These are phyloP conservation scores for Alligator sinensis DNA, from an alignment of 2,113 vertebrate species.

Conservation along the genomic window DNA sequence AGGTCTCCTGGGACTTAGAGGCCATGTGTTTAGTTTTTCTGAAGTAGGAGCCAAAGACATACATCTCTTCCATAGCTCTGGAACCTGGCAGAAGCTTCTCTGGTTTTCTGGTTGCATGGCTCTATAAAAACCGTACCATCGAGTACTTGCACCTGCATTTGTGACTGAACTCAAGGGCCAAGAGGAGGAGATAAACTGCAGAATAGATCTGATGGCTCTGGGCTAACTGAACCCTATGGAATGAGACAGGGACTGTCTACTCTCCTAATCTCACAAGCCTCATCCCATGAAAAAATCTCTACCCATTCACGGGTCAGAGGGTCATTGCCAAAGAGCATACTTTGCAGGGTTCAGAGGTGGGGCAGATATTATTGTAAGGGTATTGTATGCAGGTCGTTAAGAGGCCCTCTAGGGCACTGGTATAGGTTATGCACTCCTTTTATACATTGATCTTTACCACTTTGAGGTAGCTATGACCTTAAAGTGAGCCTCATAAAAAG, in stretches of 20 bases:
- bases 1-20: background rate
- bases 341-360: background rate
- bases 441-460: background rate
- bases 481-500: background rate
- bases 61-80: background rate
- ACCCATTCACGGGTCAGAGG: background rate
- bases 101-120: background rate
- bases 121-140: background rate
- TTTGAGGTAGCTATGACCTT: background rate
- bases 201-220: constrained; percentile 55
- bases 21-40: background rate
- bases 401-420: background rate
- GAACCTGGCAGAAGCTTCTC: background rate
- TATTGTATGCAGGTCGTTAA: background rate
- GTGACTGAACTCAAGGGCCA: background rate
- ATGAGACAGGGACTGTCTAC: background rate
- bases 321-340: background rate
- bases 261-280: background rate
- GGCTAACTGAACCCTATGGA: constrained; percentile 42
- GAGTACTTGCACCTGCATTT: background rate
- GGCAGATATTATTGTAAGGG: background rate
- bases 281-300: background rate
- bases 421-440: background rate
- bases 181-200: constrained; percentile 42
- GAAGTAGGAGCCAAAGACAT: background rate